phyloP scores from a whole-genome alignment of 2,113 vertebrate species.

The Thamnaconus septentrionalis region DNA sequence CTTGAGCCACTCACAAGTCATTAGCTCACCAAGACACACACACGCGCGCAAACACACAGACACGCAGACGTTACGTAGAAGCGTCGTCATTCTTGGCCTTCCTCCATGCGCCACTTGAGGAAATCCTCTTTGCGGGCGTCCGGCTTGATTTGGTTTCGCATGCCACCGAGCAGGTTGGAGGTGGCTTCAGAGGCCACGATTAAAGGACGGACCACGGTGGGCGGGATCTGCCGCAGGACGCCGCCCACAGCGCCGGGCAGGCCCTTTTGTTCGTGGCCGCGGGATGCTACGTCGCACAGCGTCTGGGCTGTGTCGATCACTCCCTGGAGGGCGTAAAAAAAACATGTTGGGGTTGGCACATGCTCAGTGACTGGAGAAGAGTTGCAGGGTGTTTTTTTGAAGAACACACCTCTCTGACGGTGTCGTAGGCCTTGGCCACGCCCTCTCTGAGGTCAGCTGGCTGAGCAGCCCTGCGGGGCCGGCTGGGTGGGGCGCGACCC shows the following conservation, averaged over 20 bases:
- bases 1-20: conserved; percentile 22
- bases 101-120: conserved; percentile 78
- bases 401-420: conserved; percentile 82
- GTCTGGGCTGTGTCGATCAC: conserved; percentile 90
- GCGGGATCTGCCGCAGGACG: conserved; percentile 90
- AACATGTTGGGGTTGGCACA: neutral
- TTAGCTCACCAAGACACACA: conserved; percentile 2
- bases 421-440: conserved; percentile 90
- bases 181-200: conserved; percentile 91
- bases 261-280: conserved; percentile 91
- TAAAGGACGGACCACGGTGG: conserved; percentile 88
- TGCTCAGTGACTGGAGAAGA: neutral
- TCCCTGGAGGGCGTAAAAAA: conserved; percentile 71
- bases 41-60: conserved; percentile 24
- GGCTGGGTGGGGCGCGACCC: conserved; percentile 70
- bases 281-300: conserved; percentile 86
- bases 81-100: conserved; percentile 78
- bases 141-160: conserved; percentile 82
- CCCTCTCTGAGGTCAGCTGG: conserved; percentile 90
- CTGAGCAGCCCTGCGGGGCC: conserved; percentile 79
- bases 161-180: conserved; percentile 88
- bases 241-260: conserved; percentile 89
- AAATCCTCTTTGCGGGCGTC: conserved; percentile 78
- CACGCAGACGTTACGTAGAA: neutral
- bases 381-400: neutral